phyloP scores from a whole-genome alignment of 2,113 vertebrate genomes.

The Esox niger region DNA sequence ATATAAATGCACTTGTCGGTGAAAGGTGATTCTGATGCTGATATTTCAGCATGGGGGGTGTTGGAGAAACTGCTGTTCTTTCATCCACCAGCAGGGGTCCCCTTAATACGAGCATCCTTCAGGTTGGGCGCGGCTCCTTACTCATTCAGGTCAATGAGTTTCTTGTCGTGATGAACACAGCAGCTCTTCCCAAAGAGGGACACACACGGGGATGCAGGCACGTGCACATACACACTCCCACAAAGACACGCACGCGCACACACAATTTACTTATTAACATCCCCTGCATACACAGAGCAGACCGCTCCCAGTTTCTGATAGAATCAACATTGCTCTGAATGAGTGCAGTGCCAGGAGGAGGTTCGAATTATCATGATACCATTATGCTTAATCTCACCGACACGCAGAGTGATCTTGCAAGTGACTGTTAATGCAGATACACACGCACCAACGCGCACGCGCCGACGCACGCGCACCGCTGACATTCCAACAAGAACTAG shows the following conservation, averaged over 20 bases:
- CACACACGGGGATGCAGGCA: slow-evolving; percentile 7
- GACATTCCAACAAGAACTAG: slow-evolving; percentile 10
- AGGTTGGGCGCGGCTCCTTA: slow-evolving; percentile 76
- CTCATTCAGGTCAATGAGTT: slow-evolving; percentile 84
- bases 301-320: slow-evolving; percentile 18
- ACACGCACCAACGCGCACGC: slow-evolving; percentile 4
- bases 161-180: slow-evolving; percentile 77
- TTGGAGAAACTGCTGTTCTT: slow-evolving; percentile 30
- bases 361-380: neutral
- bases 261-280: slow-evolving; percentile 43
- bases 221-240: neutral
- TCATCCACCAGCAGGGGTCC: slow-evolving; percentile 75
- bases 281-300: slow-evolving; percentile 33
- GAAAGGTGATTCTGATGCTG: too few species aligned
- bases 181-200: slow-evolving; percentile 61
- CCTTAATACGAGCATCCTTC: slow-evolving; percentile 54
- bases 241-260: neutral
- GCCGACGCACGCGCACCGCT: neutral
- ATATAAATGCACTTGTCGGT: too few species aligned
- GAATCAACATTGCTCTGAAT: slow-evolving; percentile 13
- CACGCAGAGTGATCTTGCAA: neutral
- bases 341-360: neutral
- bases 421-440: neutral
- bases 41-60: too few species aligned
- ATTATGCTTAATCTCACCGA: neutral